Evolutionary conservation across 2,113 vertebrate species (phyloP).

Genomic region (Uropsilus gracilis): DNA sequence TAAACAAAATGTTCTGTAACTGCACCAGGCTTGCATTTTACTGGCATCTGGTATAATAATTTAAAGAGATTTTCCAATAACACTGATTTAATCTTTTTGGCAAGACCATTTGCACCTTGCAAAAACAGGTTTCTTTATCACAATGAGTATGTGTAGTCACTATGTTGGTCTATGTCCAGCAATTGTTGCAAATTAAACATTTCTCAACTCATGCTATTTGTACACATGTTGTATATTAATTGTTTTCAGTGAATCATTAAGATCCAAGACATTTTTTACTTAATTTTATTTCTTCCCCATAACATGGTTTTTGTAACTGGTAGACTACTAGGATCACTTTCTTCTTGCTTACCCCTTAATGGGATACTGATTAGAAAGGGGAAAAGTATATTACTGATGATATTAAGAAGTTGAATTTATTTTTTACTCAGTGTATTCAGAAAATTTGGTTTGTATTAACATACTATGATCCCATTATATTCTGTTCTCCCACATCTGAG

Average conservation of each 20-base stretch:
- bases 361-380: neutral
- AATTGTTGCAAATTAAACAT: slow-evolving; percentile 15
- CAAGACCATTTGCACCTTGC: slow-evolving; percentile 47
- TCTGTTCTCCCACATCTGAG: neutral
- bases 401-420: neutral
- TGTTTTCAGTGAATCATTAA: slow-evolving; percentile 1
- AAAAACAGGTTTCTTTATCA: slow-evolving; percentile 49
- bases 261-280: neutral
- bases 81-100: slow-evolving; percentile 56
- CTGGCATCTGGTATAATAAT: slow-evolving; percentile 46
- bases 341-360: neutral
- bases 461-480: neutral
- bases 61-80: slow-evolving; percentile 50
- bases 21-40: slow-evolving; percentile 28
- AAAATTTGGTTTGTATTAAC: neutral
- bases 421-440: neutral
- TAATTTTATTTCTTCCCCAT: neutral
- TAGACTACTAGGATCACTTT: neutral
- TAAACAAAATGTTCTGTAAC: slow-evolving; percentile 24
- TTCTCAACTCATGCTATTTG: neutral
- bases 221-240: neutral
- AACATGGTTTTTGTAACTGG: neutral
- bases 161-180: neutral
- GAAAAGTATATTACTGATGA: neutral
- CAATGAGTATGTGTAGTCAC: slow-evolving; percentile 5